A percentile compares a stretch with the other conserved stretches of the same genome.
These are phyloP conservation scores for Glyptemys insculpta DNA, from an alignment of 2,797 vertebrate genomes.

Conservation along the genomic window DNA sequence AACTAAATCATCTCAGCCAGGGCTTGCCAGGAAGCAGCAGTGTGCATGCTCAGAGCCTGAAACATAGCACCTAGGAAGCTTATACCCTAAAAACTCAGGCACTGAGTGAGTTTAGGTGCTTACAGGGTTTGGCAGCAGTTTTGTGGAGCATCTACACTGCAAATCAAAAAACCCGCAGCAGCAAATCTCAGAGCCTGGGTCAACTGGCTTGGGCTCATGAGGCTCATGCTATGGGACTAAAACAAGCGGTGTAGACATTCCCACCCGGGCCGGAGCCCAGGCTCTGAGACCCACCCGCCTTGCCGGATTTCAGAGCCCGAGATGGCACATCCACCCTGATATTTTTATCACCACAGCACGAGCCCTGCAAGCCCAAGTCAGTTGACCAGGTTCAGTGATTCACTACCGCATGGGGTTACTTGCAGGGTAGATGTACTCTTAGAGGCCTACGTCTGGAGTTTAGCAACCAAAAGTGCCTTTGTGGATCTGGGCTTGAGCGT, in stretches of 20 bases:
- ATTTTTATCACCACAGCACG: background rate
- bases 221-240: background rate
- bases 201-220: background rate
- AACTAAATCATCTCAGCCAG: no score
- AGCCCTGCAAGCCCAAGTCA: background rate
- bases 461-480: background rate
- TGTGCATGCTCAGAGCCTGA: background rate
- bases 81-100: background rate
- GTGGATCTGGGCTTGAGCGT: background rate
- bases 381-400: background rate
- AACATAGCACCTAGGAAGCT: background rate
- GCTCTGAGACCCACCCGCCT: background rate
- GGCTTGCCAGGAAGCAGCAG: background rate
- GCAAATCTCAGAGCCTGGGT: background rate
- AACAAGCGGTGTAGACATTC: no score
- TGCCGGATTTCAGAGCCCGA: background rate
- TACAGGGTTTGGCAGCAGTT: background rate
- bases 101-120: background rate
- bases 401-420: fast-evolving
- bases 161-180: background rate
- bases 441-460: background rate
- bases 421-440: background rate
- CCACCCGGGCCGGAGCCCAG: no score
- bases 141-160: background rate
- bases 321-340: background rate